Evolutionary conservation across 2,888 invertebrate species (phyloP).

Genomic region (Dicranocentrus wangi): DNA sequence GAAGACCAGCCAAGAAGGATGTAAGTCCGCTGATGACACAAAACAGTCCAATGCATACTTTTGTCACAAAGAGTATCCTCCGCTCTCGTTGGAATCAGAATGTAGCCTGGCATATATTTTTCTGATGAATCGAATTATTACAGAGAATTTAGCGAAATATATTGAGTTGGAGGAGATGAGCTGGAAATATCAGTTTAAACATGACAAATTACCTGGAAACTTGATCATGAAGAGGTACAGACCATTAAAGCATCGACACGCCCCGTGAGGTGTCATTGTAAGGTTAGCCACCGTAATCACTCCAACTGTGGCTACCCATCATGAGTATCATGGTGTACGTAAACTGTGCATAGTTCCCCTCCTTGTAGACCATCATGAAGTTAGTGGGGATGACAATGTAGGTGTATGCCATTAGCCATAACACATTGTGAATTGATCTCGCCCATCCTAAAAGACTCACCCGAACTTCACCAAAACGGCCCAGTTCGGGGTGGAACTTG

Average conservation of each 20-base stretch:
- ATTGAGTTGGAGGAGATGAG: no score
- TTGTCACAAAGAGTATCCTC: background rate
- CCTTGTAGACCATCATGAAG: constrained; percentile 18
- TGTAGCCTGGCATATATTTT: background rate
- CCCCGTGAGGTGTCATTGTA: background rate
- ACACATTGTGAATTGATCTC: constrained; percentile 16
- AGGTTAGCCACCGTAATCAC: constrained; percentile 4
- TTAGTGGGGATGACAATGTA: constrained; percentile 31
- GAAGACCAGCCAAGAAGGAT: background rate
- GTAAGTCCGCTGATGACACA: constrained; percentile 11
- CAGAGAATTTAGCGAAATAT: background rate
- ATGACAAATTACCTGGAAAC: constrained; percentile 39
- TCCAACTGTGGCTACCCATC: constrained; percentile 7
- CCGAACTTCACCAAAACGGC: background rate
- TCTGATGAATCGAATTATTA: background rate
- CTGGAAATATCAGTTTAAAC: background rate
- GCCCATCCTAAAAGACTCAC: constrained; percentile 5
- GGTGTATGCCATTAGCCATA: constrained; percentile 29
- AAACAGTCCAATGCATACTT: background rate
- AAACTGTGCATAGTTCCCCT: background rate
- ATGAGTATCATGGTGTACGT: constrained; percentile 36
- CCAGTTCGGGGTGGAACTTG: background rate
- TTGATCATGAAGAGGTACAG: background rate
- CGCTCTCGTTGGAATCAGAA: background rate
- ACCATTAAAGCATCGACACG: constrained; percentile 20